Percentiles rank a stretch among this genome's conserved stretches.
These are phyloP conservation scores for Rhinolophus ferrumequinum DNA, from an alignment of 2,113 vertebrate genomes.

Conservation along the genomic window DNA sequence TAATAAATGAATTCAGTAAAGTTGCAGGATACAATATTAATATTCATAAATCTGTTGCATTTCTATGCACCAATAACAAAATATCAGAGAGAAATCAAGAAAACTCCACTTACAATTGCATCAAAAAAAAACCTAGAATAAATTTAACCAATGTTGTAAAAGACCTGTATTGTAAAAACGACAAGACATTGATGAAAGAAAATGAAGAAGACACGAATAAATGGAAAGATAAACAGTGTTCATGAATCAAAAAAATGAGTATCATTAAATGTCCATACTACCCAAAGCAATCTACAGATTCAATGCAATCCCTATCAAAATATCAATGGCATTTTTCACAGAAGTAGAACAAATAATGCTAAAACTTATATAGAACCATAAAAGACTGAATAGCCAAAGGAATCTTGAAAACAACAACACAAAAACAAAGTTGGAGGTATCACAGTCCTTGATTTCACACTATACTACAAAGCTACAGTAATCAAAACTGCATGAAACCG, in stretches of 20 bases:
- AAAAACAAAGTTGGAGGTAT: neutral
- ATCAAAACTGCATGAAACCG: neutral
- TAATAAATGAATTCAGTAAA: neutral
- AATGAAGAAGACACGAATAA: neutral
- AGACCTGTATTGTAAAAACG: neutral
- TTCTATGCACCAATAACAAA: neutral
- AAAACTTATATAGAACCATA: neutral
- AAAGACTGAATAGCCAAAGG: neutral
- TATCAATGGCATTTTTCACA: neutral
- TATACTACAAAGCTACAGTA: neutral
- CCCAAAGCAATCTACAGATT: neutral
- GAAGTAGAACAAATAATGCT: neutral
- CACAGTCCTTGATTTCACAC: neutral
- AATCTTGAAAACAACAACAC: neutral
- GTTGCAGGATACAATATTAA: neutral
- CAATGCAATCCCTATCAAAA: neutral
- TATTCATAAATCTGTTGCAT: neutral
- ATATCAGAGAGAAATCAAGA: neutral
- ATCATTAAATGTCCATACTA: neutral
- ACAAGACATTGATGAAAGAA: neutral
- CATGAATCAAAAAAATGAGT: neutral
- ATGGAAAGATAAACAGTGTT: neutral
- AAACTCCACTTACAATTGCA: neutral
- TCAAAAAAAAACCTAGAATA: neutral
- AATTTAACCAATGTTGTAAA: neutral